Conservation (phyloP, 2,888 invertebrate species). For the Leptopilina drosophilae region DNA sequence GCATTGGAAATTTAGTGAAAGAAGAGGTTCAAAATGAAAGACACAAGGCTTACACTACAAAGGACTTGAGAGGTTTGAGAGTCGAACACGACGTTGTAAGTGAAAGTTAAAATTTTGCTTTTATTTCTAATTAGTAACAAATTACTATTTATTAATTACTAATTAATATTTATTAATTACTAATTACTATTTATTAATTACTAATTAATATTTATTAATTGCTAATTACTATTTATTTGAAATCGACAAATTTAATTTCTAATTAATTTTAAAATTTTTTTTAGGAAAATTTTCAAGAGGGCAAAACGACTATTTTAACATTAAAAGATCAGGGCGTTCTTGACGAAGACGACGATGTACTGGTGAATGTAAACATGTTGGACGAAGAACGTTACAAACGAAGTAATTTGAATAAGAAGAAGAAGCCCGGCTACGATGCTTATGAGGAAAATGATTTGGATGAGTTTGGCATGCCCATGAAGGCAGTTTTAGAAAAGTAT, state of each 20-base stretch:
- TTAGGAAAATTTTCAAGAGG: slow-evolving; percentile 83
- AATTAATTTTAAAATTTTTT: too few species aligned
- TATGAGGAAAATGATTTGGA: slow-evolving; percentile 89
- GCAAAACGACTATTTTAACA: slow-evolving; percentile 91
- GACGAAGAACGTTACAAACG: slow-evolving; percentile 87
- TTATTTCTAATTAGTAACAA: too few species aligned
- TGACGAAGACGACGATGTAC: slow-evolving; percentile 90
- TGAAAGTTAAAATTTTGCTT: slow-evolving; percentile 38
- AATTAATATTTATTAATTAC: too few species aligned
- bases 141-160: too few species aligned
- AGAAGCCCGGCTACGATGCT: slow-evolving; percentile 91
- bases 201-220: too few species aligned
- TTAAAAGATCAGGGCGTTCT: slow-evolving; percentile 95
- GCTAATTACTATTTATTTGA: too few species aligned
- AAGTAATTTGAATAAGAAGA: slow-evolving; percentile 90
- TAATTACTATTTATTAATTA: too few species aligned
- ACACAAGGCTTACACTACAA: slow-evolving; percentile 82
- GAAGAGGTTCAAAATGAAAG: slow-evolving; percentile 83
- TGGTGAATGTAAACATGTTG: slow-evolving; percentile 93
- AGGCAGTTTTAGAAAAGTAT: slow-evolving; percentile 91
- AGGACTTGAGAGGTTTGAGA: slow-evolving; percentile 87
- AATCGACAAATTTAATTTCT: too few species aligned
- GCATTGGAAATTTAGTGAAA: slow-evolving; percentile 90
- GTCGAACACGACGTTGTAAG: slow-evolving; percentile 88
- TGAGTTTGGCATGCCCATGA: slow-evolving; percentile 82